Evolutionary conservation across 2,113 vertebrate genomes (phyloP).

Genomic region (Macrotus californicus): DNA sequence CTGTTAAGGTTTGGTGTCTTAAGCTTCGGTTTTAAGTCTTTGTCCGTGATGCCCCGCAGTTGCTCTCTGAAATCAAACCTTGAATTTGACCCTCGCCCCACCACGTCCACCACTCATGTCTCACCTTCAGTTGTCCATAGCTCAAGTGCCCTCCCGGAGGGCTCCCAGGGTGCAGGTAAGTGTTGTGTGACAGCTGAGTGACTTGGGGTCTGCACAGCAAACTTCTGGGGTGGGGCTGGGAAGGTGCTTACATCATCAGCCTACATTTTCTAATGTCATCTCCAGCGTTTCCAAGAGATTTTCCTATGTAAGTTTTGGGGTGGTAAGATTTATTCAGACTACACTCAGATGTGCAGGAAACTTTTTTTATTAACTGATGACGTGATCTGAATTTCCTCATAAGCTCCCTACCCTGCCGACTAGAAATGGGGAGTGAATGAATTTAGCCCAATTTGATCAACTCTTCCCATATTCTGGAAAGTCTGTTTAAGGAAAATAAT

Average conservation of each 20-base stretch:
- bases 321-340: neutral
- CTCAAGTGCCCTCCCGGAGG: neutral
- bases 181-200: neutral
- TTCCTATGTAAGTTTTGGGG: neutral
- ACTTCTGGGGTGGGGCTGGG: neutral
- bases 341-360: neutral
- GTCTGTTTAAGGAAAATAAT: neutral
- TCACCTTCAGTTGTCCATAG: neutral
- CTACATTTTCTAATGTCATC: neutral
- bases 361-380: neutral
- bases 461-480: neutral
- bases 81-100: neutral
- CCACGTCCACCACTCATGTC: neutral
- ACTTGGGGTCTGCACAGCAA: neutral
- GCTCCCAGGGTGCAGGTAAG: neutral
- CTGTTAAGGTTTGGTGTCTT: neutral
- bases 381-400: neutral
- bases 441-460: neutral
- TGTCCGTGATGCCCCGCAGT: neutral
- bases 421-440: neutral
- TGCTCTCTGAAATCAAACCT: neutral
- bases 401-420: neutral
- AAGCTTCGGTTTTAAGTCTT: no score
- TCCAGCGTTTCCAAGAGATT: neutral
- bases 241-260: neutral